Conservation (phyloP, 2,888 invertebrate species). For the Melipona beecheii region DNA sequence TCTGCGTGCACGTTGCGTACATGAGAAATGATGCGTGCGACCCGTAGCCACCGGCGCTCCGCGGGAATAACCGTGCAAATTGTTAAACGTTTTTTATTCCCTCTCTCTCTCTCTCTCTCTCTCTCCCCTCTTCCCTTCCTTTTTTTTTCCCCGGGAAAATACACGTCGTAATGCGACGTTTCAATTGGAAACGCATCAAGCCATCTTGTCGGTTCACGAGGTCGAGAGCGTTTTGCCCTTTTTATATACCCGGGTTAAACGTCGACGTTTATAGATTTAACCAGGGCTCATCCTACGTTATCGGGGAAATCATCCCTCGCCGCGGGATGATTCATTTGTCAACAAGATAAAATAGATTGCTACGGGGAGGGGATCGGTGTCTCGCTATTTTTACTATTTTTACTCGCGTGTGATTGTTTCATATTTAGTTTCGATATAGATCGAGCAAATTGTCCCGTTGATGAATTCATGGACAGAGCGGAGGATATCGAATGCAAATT, state of each 20-base stretch:
- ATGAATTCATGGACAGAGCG: not conserved
- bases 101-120: not conserved
- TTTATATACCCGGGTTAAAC: constrained; percentile 13
- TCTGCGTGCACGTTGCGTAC: constrained; percentile 41
- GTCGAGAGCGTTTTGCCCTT: not conserved
- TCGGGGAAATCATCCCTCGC: not conserved
- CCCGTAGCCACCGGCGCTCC: constrained; percentile 13
- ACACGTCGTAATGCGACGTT: constrained; percentile 20
- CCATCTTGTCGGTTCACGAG: not conserved
- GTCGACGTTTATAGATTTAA: not conserved
- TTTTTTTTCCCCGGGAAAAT: not conserved
- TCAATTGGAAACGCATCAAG: constrained; percentile 8
- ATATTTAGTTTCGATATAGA: not conserved
- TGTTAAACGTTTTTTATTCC: constrained; percentile 24
- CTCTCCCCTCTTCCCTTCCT: not conserved
- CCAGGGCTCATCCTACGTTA: not conserved
- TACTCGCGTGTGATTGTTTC: not conserved
- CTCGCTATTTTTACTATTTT: not conserved
- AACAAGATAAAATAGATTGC: not conserved
- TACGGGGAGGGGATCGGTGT: not conserved
- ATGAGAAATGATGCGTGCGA: constrained; percentile 56
- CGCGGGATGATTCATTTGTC: constrained; percentile 6
- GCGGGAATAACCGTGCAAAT: constrained; percentile 29
- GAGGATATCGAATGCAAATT: not conserved
- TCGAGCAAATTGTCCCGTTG: not conserved